Percentiles rank a stretch among this genome's conserved stretches.
phyloP scores from a whole-genome alignment of 2,797 vertebrate genomes.

The Pterois miles region DNA sequence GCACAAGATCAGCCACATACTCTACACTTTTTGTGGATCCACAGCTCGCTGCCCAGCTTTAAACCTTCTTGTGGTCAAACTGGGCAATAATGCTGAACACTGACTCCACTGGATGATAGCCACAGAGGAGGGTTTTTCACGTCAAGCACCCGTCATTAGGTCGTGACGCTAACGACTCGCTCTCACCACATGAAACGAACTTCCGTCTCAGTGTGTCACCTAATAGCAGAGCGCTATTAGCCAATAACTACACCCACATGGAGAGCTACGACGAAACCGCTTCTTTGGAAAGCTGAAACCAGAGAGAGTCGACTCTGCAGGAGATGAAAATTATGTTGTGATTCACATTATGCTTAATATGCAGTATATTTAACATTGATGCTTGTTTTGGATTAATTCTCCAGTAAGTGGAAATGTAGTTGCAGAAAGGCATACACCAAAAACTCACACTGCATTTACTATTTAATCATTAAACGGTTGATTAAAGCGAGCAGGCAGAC shows the following conservation, averaged over 20 bases:
- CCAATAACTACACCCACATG: constrained; percentile 41
- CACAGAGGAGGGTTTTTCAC: constrained; percentile 6
- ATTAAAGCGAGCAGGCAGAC: no score
- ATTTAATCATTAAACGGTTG: no score
- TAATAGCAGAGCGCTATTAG: constrained; percentile 34
- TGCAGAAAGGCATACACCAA: not conserved
- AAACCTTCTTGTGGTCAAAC: constrained; percentile 41
- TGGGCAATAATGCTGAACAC: constrained; percentile 33
- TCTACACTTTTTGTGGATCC: not conserved
- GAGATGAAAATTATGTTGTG: not conserved
- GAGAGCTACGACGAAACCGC: not conserved
- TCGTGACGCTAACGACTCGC: constrained; percentile 17
- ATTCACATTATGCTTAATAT: not conserved
- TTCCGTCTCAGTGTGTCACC: constrained; percentile 28
- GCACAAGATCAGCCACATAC: constrained; percentile 2
- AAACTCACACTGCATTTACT: no score
- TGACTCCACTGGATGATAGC: constrained; percentile 20
- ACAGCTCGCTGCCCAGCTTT: constrained; percentile 11
- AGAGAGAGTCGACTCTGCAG: not conserved
- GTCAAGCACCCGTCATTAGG: constrained; percentile 32
- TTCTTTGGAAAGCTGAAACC: constrained; percentile 4
- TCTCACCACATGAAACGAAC: constrained; percentile 49
- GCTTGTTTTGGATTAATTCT: not conserved
- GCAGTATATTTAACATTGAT: not conserved
- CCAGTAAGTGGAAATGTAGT: not conserved